A percentile compares a stretch with the other conserved stretches of the same genome.
phyloP scores from a whole-genome alignment of 2,797 vertebrate species.

The Buphagus erythrorhynchus region DNA sequence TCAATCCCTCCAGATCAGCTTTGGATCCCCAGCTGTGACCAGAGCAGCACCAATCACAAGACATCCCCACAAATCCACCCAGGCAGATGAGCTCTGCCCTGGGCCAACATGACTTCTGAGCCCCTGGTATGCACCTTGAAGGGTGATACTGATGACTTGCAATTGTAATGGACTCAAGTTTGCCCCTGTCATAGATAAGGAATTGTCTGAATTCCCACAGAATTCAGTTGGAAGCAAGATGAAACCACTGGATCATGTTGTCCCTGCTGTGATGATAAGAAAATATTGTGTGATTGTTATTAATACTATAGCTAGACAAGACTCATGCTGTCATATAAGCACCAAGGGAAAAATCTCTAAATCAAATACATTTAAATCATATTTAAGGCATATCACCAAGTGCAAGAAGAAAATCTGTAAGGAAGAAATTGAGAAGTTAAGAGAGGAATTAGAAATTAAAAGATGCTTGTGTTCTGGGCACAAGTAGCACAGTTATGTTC shows the following conservation, averaged over 20 bases:
- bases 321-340: background rate
- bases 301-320: background rate
- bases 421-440: background rate
- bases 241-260: background rate
- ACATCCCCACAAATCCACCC: background rate
- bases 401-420: background rate
- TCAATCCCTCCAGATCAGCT: background rate
- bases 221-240: background rate
- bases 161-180: background rate
- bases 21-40: background rate
- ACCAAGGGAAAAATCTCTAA: background rate
- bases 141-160: background rate
- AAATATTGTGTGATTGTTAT: background rate
- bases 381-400: background rate
- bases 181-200: background rate
- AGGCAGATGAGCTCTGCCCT: background rate
- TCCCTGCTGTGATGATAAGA: background rate
- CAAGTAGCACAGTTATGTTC: background rate
- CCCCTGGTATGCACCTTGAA: background rate
- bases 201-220: background rate
- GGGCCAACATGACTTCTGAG: background rate
- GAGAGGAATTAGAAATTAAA: background rate
- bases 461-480: background rate
- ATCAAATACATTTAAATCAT: background rate
- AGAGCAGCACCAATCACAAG: background rate